A percentile compares a stretch with the other conserved stretches of the same genome.
Evolutionary conservation across 2,113 vertebrate species (phyloP).

Genomic region (Lathamus discolor): DNA sequence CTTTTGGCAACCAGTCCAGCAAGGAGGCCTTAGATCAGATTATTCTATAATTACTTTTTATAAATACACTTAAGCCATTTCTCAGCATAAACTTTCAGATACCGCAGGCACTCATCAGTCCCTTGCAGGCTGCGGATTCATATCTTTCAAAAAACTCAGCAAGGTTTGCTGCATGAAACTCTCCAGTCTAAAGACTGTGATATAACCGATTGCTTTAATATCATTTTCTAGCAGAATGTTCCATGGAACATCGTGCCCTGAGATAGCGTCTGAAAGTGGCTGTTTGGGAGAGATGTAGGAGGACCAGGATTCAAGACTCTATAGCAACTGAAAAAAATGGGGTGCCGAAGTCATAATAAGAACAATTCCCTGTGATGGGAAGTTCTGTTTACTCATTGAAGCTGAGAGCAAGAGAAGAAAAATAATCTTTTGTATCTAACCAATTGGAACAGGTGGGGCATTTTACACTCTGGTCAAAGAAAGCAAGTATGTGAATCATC

Average conservation of each 20-base stretch:
- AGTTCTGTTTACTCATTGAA: background rate
- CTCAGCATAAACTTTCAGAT: background rate
- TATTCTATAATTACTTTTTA: background rate
- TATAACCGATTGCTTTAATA: constrained; percentile 46
- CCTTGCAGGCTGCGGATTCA: background rate
- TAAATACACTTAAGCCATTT: background rate
- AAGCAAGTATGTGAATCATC: background rate
- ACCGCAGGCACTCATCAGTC: background rate
- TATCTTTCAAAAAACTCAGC: background rate
- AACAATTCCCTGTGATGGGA: background rate
- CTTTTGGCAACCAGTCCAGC: background rate
- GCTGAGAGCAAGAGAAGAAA: background rate
- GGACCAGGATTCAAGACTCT: background rate
- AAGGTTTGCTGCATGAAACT: background rate
- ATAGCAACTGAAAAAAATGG: background rate
- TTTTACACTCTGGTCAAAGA: background rate
- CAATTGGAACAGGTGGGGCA: background rate
- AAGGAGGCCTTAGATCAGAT: constrained; percentile 16
- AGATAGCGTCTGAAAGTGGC: constrained; percentile 1
- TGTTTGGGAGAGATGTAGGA: background rate
- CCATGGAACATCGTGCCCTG: background rate
- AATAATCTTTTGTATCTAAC: background rate
- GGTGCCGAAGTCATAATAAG: background rate
- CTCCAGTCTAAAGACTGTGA: background rate
- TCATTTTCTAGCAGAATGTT: background rate